Conservation (phyloP, 2,888 invertebrate species). For the Zygogramma bicolorata region DNA sequence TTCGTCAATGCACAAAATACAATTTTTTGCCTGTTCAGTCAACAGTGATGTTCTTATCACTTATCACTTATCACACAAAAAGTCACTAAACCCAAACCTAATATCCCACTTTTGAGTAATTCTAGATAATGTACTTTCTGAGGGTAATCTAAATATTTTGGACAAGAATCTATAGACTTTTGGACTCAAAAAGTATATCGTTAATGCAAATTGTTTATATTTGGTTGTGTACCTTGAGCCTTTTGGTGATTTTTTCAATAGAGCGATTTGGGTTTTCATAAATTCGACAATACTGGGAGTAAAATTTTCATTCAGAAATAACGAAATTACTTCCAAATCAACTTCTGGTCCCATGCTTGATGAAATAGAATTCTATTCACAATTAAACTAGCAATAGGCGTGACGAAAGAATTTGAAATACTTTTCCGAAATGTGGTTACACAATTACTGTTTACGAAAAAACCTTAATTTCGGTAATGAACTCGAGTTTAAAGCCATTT, state of each 20-base stretch:
- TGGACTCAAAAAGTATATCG: conserved; percentile 4
- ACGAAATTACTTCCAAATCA: no score
- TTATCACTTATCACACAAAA: neutral
- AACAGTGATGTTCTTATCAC: conserved; percentile 24
- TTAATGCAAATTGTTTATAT: neutral
- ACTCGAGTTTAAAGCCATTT: no score
- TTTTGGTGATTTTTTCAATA: conserved; percentile 2
- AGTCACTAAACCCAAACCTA: conserved; percentile 1
- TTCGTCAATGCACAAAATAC: no score
- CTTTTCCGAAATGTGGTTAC: no score
- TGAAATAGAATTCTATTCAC: no score
- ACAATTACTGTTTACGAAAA: no score
- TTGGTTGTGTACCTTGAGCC: conserved; percentile 1
- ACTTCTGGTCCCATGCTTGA: no score
- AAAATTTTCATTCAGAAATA: neutral
- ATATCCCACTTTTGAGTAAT: conserved; percentile 16
- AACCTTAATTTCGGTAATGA: no score
- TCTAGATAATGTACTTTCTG: neutral
- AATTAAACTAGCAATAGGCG: no score
- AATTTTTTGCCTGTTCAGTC: conserved; percentile 5
- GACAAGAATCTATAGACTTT: conserved; percentile 16
- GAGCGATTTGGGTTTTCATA: neutral
- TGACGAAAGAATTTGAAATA: no score
- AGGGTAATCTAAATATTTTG: conserved; percentile 8
- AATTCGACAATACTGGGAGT: neutral